These are phyloP conservation scores for Hemicordylus capensis DNA, from an alignment of 2,113 vertebrate genomes.

Conservation along the genomic window DNA sequence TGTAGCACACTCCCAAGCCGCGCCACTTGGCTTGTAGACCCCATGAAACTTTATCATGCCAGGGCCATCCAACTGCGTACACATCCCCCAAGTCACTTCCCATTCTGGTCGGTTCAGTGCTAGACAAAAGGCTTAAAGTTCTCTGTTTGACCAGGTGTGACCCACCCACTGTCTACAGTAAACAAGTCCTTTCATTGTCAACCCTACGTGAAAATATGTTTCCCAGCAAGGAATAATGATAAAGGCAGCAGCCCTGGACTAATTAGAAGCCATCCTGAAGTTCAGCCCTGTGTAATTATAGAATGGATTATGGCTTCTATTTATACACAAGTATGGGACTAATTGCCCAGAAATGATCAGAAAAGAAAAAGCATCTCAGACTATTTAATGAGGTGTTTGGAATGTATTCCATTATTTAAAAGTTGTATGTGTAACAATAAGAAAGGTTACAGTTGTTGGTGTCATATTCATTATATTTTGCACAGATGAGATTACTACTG, in stretches of 20 bases:
- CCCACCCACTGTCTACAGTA: neutral
- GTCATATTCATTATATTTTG: rapidly evolving
- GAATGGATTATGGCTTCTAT: conserved; percentile 32
- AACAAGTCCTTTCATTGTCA: conserved; percentile 14
- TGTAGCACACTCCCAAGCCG: neutral
- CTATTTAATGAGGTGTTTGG: conserved; percentile 41
- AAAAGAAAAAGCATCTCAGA: conserved; percentile 35
- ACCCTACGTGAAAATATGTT: conserved; percentile 7
- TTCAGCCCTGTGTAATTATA: conserved; percentile 46
- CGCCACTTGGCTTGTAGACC: neutral
- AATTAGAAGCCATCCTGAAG: conserved; percentile 25
- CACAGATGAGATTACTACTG: rapidly evolving
- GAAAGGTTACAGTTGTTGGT: conserved; percentile 1
- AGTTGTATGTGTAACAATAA: neutral
- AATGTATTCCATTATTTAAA: conserved; percentile 26
- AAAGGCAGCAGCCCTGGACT: neutral
- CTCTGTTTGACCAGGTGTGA: neutral
- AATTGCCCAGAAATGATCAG: conserved; percentile 26
- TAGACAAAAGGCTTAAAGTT: conserved; percentile 12
- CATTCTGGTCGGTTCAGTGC: neutral
- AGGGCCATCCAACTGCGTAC: neutral
- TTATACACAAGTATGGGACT: conserved; percentile 15
- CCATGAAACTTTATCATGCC: neutral
- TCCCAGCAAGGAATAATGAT: conserved; percentile 1
- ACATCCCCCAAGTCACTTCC: neutral